Evolutionary conservation across 2,888 invertebrate species (phyloP), one percentile per base, ranked within the genome.

Genomic region (Protonemura montana): DNA sequence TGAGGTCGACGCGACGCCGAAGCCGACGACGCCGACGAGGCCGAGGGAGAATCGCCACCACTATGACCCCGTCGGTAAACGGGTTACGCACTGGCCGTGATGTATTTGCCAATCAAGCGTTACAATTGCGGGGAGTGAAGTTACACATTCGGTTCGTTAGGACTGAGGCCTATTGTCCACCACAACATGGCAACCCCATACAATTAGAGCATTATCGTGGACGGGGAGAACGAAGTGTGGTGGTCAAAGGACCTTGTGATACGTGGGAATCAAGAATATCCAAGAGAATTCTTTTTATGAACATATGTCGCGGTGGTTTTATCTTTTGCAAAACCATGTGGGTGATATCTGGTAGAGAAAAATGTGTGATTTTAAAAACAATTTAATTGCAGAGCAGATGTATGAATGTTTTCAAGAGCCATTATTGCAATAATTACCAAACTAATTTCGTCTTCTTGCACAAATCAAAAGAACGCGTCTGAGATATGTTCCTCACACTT

Each of bases 101-200:
- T 59, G 59, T 59, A 59, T 59, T 59, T 59, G 59, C 59, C 59
- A 59, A 59, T 59, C 59, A 59, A 59, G 59, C 21, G 59, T 59
- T 21, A 21, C 59, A 2, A 21, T 59, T 59, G 59, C 59, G 59
- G 59, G 16, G 59, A 21, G 59, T 21, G 21, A 59, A 59, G 16
- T 59, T 59, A 3, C 59, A 59, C 59, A 59, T 59, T 59, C 13
- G 59, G 59, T 21, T 59, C 21, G 59, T 59, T 59, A 35, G 35
- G 5, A 35, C 5, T 35, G 35, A 21, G n/a, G n/a, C n/a, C n/a
- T 21, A 59, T 59, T 59, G 59, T 21, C 16, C 59, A 13, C 59
- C 35, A 10, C 35, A 35, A 10, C 35, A 35, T 10, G 59, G 21
- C 59, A 59, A 59, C 13, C 59, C 21, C 13, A 21, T 59, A 21